These are phyloP conservation scores for Microhierax caerulescens DNA, from an alignment of 2,797 vertebrate species.

Conservation along the genomic window DNA sequence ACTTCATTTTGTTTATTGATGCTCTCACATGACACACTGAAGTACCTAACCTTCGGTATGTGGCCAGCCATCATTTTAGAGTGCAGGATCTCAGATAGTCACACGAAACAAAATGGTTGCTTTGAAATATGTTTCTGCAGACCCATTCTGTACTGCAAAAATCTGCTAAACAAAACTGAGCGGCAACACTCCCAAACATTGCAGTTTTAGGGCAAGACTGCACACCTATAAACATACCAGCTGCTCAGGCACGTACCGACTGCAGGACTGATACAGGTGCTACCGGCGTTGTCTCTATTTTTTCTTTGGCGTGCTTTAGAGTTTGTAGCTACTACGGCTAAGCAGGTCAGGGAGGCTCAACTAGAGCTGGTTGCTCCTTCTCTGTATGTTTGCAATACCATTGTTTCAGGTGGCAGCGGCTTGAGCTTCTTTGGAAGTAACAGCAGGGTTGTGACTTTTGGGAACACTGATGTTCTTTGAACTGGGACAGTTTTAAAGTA, in stretches of 20 bases:
- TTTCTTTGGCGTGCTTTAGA: background rate
- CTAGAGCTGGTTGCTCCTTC: background rate
- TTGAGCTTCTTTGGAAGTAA: background rate
- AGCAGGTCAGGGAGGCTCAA: background rate
- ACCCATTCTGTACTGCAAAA: background rate
- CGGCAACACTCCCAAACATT: background rate
- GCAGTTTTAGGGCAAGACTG: background rate
- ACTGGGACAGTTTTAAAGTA: background rate
- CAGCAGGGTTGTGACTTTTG: background rate
- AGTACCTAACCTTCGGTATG: background rate
- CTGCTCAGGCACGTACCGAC: background rate
- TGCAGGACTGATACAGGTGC: background rate
- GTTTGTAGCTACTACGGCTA: background rate
- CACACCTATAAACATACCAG: background rate
- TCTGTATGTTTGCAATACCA: rapidly evolving
- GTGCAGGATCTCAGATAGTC: background rate
- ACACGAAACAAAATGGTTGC: background rate
- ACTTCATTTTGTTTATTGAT: background rate
- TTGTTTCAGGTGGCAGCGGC: background rate
- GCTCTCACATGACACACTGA: background rate
- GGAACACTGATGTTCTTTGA: background rate
- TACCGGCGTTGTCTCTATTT: background rate
- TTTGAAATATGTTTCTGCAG: background rate
- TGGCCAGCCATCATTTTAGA: background rate
- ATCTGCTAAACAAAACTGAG: background rate